phyloP scores from a whole-genome alignment of 2,888 invertebrate species.

The Anthoptus insignis region DNA sequence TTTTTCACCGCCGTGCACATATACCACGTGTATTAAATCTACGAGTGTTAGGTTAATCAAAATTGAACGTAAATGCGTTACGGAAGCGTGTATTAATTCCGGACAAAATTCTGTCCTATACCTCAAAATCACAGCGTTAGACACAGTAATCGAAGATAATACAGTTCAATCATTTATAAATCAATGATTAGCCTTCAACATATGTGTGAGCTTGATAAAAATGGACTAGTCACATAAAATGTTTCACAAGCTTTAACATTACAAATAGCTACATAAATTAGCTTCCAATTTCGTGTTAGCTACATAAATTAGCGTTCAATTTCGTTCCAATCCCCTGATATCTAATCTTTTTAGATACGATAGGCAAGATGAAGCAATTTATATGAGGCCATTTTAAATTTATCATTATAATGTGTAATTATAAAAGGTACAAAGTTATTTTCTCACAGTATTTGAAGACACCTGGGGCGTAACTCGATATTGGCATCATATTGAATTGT shows the following conservation, averaged over 20 bases:
- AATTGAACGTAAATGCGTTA: background rate
- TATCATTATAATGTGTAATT: too few relatives aligned
- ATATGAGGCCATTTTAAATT: too few relatives aligned
- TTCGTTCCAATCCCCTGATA: too few relatives aligned
- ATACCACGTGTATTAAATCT: background rate
- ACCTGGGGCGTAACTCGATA: too few relatives aligned
- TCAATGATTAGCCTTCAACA: constrained; percentile 5
- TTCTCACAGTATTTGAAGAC: too few relatives aligned
- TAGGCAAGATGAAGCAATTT: constrained; percentile 7
- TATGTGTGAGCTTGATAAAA: constrained; percentile 9
- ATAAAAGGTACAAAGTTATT: too few relatives aligned
- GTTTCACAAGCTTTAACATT: constrained; percentile 11
- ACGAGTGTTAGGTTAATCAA: background rate
- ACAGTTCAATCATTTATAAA: constrained; percentile 5
- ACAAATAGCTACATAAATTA: constrained; percentile 18
- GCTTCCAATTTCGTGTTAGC: constrained; percentile 10
- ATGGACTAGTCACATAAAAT: constrained; percentile 16
- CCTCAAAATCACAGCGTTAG: background rate
- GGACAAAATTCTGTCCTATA: background rate
- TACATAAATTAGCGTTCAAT: constrained; percentile 11
- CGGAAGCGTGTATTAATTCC: background rate
- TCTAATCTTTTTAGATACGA: background rate
- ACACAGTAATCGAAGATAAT: constrained; percentile 1
- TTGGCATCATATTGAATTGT: too few relatives aligned
- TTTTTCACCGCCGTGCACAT: background rate